These are phyloP conservation scores for Caenorhabditis briggsae DNA, from an alignment of 1,140 invertebrate species.

Conservation along the genomic window DNA sequence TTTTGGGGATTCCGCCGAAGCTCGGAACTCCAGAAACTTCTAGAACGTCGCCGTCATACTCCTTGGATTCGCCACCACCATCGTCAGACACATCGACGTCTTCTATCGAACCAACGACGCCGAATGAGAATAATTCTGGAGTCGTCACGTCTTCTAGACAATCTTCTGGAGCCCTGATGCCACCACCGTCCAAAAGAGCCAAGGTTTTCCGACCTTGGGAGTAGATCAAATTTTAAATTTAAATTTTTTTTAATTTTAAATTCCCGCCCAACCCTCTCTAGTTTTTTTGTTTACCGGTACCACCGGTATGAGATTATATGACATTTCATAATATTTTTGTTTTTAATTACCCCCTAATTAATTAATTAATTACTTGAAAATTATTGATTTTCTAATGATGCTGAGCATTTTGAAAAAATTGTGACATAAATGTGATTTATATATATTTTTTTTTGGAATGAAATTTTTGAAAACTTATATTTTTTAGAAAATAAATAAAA, in stretches of 20 bases:
- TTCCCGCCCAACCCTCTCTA: background rate
- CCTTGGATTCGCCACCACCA: slow-evolving; percentile 25
- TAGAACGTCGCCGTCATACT: background rate
- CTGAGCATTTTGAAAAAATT: too few species aligned
- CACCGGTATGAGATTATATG: too few species aligned
- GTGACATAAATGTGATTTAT: too few species aligned
- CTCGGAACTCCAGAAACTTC: background rate
- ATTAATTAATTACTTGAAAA: too few species aligned
- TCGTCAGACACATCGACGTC: slow-evolving; percentile 24
- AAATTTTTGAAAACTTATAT: too few species aligned
- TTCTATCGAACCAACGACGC: slow-evolving; percentile 1
- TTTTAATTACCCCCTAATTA: too few species aligned
- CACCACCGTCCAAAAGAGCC: background rate
- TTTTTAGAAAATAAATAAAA: too few species aligned
- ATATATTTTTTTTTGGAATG: too few species aligned
- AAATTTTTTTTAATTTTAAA: background rate
- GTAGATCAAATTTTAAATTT: background rate
- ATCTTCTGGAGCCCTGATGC: background rate
- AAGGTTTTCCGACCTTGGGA: slow-evolving; percentile 35
- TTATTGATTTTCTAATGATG: too few species aligned
- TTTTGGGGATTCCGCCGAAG: background rate
- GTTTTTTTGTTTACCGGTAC: background rate
- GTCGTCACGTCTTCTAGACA: background rate
- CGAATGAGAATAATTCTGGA: background rate
- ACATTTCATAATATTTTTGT: too few species aligned